Evolutionary conservation across 2,113 vertebrate species (phyloP), one percentile per base, ranked within the genome.

Genomic region (Epinephelus lanceolatus): DNA sequence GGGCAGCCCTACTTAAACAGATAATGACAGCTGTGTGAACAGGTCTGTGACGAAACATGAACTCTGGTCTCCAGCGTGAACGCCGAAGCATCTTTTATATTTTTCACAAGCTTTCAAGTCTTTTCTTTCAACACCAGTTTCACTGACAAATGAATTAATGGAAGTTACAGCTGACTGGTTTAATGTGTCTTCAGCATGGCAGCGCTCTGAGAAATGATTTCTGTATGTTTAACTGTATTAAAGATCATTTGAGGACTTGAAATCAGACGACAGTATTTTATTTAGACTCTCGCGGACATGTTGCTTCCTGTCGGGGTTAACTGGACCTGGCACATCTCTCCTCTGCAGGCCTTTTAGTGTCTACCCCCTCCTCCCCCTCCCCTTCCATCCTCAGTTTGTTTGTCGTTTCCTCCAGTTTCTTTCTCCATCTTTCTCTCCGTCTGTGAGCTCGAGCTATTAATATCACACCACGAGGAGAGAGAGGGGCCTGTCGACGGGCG

Each of bases 371-470:
- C 66, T 19, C 21, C 67, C 15, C 51, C 49, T 6, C 33, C 55
- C 21, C 42, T 10, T 42, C 40, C 40, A 1, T 69, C 68, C 21
- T 72, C 60, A 77, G 47, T 80, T 85, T 88, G 60, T 63, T 85
- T 73, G 77, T 79, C 63, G 14, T 70, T 67, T 68, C 80, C 76
- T 76, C 27, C 47, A 60, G 14, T 65, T 74, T 71, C 67, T 71
- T 65, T 57, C 57, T 80, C 66, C 60, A 13, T 80, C 71, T 81
- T 59, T 87, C 79, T 69, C 73, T 88, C 83, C 85, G 85, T 93
- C 85, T 92, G 83, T 85, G 86, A 77, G 86, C 85, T 76, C 37
- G 82, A 92, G 89, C 95, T 96, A 95, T 95, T 95, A 95, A 95
- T 95, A 95, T 94, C 91, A 84, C 93, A 93, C 86, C 83, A 91